Evolutionary conservation across 2,797 vertebrate species (phyloP).

Genomic region (Leucoraja ocellata): DNA sequence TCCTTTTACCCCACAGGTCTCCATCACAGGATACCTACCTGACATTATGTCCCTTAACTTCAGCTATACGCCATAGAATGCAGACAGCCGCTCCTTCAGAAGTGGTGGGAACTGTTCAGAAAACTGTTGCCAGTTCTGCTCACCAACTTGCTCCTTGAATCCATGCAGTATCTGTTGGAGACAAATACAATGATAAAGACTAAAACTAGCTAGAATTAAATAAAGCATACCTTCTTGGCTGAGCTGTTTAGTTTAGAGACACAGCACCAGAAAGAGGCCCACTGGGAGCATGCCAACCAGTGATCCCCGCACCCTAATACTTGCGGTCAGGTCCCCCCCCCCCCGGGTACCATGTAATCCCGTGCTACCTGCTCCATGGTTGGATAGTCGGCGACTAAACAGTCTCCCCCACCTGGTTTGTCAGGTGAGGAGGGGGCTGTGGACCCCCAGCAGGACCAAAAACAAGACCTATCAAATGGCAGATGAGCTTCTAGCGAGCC

Average conservation of each 20-base stretch:
- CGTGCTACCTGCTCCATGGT: too few relatives aligned
- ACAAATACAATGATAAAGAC: not conserved
- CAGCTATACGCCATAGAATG: slow-evolving; percentile 83
- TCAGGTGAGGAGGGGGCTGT: too few relatives aligned
- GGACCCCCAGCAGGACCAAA: too few relatives aligned
- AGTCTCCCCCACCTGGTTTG: too few relatives aligned
- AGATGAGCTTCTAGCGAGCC: too few relatives aligned
- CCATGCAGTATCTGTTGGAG: slow-evolving; percentile 75
- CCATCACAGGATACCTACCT: slow-evolving; percentile 51
- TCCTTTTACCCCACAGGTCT: not conserved
- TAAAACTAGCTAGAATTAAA: not conserved
- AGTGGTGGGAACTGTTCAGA: slow-evolving; percentile 89
- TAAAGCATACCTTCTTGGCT: not conserved
- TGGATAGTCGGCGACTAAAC: too few relatives aligned
- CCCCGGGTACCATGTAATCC: too few relatives aligned
- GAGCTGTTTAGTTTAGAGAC: not conserved
- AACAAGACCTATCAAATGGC: too few relatives aligned
- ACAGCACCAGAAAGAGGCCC: too few relatives aligned
- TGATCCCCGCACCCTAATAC: too few relatives aligned
- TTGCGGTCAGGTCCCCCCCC: too few relatives aligned
- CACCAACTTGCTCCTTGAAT: slow-evolving; percentile 89
- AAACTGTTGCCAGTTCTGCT: slow-evolving; percentile 93
- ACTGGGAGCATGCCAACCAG: too few relatives aligned
- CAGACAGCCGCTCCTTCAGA: slow-evolving; percentile 85
- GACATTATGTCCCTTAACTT: slow-evolving; percentile 48